These are phyloP conservation scores for Oikopleura dioica DNA, from an alignment of 23 tunicate species.

Conservation along the genomic window DNA sequence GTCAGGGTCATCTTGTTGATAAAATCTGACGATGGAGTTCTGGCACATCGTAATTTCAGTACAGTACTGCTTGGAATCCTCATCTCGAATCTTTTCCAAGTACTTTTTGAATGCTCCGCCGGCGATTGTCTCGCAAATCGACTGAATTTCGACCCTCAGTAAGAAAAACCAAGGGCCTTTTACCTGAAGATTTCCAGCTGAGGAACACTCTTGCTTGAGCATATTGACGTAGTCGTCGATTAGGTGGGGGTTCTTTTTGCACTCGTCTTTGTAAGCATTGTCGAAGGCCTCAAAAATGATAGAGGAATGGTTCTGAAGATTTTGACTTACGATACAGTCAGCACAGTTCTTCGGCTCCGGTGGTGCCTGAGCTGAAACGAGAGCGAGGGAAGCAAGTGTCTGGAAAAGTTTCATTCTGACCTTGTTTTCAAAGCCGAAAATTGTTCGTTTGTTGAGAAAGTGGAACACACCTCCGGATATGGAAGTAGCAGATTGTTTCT, in stretches of 20 bases:
- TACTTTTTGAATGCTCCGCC: slow-evolving; percentile 4
- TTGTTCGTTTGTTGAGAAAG: too few relatives aligned
- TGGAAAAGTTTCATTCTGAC: not conserved
- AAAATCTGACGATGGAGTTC: too few relatives aligned
- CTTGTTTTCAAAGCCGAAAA: not conserved
- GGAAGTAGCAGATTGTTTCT: too few relatives aligned
- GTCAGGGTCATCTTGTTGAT: too few relatives aligned
- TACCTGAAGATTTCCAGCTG: not conserved
- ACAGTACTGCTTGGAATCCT: not conserved
- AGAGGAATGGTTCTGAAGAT: not conserved
- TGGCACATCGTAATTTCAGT: slow-evolving; percentile 6
- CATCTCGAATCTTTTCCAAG: not conserved
- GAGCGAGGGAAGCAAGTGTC: not conserved
- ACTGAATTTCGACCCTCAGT: too few relatives aligned
- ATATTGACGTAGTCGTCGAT: slow-evolving; percentile 1
- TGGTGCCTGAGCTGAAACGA: not conserved
- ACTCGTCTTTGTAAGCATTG: not conserved
- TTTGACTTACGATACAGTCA: not conserved
- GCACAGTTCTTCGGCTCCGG: not conserved
- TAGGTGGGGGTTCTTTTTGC: not conserved
- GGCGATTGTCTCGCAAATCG: not conserved
- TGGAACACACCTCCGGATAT: too few relatives aligned
- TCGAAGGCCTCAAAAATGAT: not conserved
- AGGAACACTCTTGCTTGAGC: not conserved
- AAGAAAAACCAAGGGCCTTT: too few relatives aligned